Evolutionary conservation across 2,888 invertebrate species (phyloP), one percentile per base, ranked within the genome.

Genomic region (Drosophila planitibia): DNA sequence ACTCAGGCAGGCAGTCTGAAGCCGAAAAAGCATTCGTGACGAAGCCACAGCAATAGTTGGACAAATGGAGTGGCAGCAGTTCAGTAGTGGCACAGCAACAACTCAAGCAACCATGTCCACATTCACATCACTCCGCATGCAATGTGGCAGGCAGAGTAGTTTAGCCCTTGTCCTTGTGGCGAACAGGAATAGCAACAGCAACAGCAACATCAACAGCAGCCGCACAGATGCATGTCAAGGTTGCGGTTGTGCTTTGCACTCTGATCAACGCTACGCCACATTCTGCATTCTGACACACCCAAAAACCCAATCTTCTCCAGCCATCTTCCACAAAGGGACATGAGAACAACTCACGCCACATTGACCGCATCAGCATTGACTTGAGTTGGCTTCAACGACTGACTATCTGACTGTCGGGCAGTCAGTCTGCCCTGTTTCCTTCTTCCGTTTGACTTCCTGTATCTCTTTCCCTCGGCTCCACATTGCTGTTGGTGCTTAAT

Each of bases 211-310:
- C 71, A 81, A 25, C 76, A 70, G 82, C 76, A 82, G 64, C 82
- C 85, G 47, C 83, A 88, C 70, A 79, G 81, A 84, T 87, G 91
- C 87, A 90, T 89, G 89, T 89, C 87, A 88, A 90, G 91, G 87
- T 76, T 88, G 82, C 53, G 83, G 79, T 72, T 77, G 33, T 76
- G 68, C 74, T 81, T 39, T 57, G 28, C 28, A 64, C 73, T 76
- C 61, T 58, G 68, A 75, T 70, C 74, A 62, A 44, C 37, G 33
- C 70, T 62, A 51, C 44, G 35, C 70, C 80, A 58, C 70, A 62
- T 33, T 41, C 51, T 39, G 28, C 32, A 41, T 44, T 39, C 57
- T 30, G 57, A 16, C 74, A 52, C 44, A 39, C 22, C 25, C 54
- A 39, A n/a, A 37, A 35, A 14, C 33, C 30, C 41, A 28, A 16